Evolutionary conservation across 2,113 vertebrate species (phyloP).

Genomic region (Siniperca knerii): DNA sequence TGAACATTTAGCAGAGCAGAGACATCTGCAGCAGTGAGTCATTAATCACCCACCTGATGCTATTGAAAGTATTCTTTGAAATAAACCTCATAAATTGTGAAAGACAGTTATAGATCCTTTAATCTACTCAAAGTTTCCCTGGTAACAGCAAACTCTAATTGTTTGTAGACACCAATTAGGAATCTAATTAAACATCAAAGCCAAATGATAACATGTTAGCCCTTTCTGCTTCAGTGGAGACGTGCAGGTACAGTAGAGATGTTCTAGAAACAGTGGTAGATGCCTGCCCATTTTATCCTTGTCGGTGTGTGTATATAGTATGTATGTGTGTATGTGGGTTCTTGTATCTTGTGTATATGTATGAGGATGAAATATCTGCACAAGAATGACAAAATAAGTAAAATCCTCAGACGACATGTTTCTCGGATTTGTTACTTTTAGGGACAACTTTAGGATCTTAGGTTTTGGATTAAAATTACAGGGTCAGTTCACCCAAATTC

Average conservation of each 20-base stretch:
- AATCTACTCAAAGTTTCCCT: conserved; percentile 39
- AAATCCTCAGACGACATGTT: not conserved
- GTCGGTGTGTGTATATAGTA: not conserved
- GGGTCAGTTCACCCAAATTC: not conserved
- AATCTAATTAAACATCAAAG: conserved; percentile 57
- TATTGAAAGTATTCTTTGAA: conserved; percentile 32
- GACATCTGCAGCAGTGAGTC: conserved; percentile 32
- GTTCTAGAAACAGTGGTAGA: not conserved
- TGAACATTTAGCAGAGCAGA: conserved; percentile 7
- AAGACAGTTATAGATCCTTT: conserved; percentile 30
- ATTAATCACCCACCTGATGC: conserved; percentile 45
- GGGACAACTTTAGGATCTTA: not conserved
- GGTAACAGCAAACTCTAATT: conserved; percentile 46
- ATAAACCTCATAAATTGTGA: conserved; percentile 36
- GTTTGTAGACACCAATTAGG: conserved; percentile 34
- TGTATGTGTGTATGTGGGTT: not conserved
- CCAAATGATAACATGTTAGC: conserved; percentile 6
- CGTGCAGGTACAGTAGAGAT: conserved; percentile 8
- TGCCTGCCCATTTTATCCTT: not conserved
- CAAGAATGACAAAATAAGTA: not conserved
- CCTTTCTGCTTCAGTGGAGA: conserved; percentile 1
- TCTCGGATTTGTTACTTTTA: not conserved
- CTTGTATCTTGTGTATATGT: not conserved
- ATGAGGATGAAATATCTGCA: not conserved
- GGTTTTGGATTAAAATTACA: not conserved